These are phyloP conservation scores for Nycticorax nycticorax DNA, from an alignment of 2,113 vertebrate species.

Conservation along the genomic window DNA sequence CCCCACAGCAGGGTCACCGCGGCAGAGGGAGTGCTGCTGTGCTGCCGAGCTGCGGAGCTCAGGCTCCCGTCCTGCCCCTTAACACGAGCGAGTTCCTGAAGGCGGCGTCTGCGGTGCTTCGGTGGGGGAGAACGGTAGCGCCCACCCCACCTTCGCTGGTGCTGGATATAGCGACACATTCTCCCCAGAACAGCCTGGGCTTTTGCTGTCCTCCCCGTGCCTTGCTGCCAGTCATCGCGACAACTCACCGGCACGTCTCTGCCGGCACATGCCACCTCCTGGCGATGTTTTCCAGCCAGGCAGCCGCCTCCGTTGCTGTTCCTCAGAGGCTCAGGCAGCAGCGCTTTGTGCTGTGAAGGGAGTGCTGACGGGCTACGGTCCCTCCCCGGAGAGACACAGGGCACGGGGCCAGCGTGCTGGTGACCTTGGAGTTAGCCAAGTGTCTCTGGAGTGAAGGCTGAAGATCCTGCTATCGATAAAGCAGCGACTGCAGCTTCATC, in stretches of 20 bases:
- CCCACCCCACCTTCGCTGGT: not conserved
- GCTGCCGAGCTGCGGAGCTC: not conserved
- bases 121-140: not conserved
- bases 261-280: accelerated
- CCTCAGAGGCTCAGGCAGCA: not conserved
- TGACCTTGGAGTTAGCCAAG: not conserved
- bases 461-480: not conserved
- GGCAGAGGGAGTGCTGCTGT: not conserved
- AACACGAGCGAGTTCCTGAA: accelerated
- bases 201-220: not conserved
- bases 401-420: accelerated
- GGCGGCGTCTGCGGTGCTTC: not conserved
- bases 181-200: not conserved
- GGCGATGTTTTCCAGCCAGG: not conserved
- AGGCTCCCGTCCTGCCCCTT: accelerated
- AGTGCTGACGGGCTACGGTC: not conserved
- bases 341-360: not conserved
- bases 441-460: not conserved
- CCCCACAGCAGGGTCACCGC: not conserved
- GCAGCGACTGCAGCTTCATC: not conserved
- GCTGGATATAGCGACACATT: accelerated
- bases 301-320: accelerated
- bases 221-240: not conserved
- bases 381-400: not conserved
- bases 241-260: accelerated